phyloP scores from a whole-genome alignment of 2,888 invertebrate species.

The Spicauda simplicius region DNA sequence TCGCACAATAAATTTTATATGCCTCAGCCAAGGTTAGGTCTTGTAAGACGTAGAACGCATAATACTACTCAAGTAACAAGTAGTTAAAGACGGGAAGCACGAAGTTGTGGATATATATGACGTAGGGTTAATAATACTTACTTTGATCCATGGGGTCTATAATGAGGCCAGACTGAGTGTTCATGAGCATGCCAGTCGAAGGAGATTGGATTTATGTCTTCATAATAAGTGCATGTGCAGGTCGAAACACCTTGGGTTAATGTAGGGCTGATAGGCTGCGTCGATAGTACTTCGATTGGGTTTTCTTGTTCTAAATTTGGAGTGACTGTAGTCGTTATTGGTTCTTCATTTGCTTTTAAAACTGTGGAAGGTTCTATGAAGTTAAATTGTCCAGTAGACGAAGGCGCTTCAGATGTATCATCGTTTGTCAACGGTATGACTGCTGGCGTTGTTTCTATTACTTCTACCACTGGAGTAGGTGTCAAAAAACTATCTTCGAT shows the following conservation, averaged over 20 bases:
- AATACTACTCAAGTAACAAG: too few species aligned
- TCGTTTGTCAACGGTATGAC: background rate
- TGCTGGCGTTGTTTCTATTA: constrained; percentile 1
- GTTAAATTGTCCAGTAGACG: constrained; percentile 4
- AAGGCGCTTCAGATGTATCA: background rate
- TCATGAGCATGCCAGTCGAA: background rate
- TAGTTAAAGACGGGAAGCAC: too few species aligned
- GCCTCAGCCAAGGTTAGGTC: too few species aligned
- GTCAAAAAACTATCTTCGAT: background rate
- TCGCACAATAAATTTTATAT: too few species aligned
- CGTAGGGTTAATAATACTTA: constrained; percentile 1
- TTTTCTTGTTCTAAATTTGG: constrained; percentile 4
- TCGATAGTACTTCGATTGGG: constrained; percentile 3
- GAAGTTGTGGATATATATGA: too few species aligned
- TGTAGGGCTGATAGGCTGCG: background rate
- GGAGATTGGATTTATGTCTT: background rate
- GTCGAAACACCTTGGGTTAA: background rate
- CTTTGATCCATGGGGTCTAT: constrained; percentile 2
- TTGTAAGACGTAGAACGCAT: too few species aligned
- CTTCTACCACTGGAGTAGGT: constrained; percentile 6
- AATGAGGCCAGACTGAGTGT: background rate
- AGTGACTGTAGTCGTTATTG: background rate
- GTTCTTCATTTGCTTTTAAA: background rate
- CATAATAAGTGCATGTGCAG: constrained; percentile 19
- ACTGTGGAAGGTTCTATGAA: constrained; percentile 1